phyloP scores from a whole-genome alignment of 2,888 invertebrate species.

The Heteromurus nitidus region DNA sequence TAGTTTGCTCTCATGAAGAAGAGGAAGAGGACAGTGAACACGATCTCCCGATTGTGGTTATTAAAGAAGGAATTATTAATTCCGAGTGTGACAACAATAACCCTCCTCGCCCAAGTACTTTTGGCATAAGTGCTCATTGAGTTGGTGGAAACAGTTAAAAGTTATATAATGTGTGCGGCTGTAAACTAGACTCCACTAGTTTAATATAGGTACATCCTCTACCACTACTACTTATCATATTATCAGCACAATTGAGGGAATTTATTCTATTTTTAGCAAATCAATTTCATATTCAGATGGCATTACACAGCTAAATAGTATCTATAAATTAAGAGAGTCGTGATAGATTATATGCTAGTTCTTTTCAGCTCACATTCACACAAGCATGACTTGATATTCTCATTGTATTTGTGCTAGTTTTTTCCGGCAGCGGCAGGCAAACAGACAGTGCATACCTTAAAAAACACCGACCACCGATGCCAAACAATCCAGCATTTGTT shows the following conservation, averaged over 20 bases:
- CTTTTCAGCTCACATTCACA: no score
- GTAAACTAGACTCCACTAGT: background rate
- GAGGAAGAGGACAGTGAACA: constrained; percentile 56
- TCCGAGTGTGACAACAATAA: background rate
- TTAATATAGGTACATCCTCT: constrained; percentile 18
- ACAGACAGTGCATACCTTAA: background rate
- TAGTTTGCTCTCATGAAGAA: constrained; percentile 35
- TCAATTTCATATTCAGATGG: no score
- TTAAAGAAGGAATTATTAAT: background rate
- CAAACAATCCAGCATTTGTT: no score
- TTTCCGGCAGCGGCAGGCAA: background rate
- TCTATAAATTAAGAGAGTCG: no score
- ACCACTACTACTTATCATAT: background rate
- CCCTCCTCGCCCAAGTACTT: no score
- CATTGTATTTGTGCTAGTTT: background rate
- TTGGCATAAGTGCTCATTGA: background rate
- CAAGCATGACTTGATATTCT: no score
- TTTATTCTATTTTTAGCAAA: no score
- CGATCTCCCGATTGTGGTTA: background rate
- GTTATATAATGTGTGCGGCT: background rate
- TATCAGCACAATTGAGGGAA: background rate
- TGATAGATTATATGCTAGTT: no score
- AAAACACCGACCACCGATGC: background rate
- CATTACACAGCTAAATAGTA: no score
- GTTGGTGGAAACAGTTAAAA: background rate